phyloP scores from a whole-genome alignment of 2,797 vertebrate species.

The Ibycter americanus region DNA sequence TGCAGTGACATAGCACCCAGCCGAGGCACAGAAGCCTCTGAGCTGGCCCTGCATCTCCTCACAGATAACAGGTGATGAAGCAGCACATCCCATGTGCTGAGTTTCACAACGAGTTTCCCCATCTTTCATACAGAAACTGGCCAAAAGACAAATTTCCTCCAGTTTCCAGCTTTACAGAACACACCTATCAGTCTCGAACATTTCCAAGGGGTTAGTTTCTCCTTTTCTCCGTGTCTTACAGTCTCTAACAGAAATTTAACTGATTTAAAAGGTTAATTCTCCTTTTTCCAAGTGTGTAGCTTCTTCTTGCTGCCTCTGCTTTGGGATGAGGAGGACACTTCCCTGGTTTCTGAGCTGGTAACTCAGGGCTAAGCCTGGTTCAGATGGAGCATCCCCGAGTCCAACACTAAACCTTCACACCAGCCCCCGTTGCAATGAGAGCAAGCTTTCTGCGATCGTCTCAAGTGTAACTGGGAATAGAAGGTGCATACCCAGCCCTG shows the following conservation, averaged over 20 bases:
- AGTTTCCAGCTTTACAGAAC: background rate
- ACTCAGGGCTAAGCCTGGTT: background rate
- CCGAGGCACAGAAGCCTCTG: rapidly evolving
- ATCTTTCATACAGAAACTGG: background rate
- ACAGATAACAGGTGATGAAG: rapidly evolving
- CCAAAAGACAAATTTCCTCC: background rate
- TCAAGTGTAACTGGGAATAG: rapidly evolving
- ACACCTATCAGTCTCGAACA: rapidly evolving
- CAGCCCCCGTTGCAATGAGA: rapidly evolving
- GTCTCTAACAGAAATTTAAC: background rate
- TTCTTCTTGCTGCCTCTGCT: background rate
- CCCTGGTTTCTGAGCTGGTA: background rate
- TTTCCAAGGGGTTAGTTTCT: background rate
- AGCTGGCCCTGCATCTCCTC: background rate
- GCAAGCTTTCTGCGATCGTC: background rate
- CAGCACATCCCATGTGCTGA: background rate
- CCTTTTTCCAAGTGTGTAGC: rapidly evolving
- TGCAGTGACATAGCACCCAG: rapidly evolving
- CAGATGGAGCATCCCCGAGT: background rate
- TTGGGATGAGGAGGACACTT: background rate
- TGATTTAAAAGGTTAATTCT: background rate
- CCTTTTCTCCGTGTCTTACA: rapidly evolving
- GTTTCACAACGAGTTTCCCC: rapidly evolving
- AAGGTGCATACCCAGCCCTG: background rate
- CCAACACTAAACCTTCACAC: background rate